A percentile compares a stretch with the other conserved stretches of the same genome.
These are phyloP conservation scores for Spheniscus mendiculus DNA, from an alignment of 2,113 vertebrate species.

Conservation along the genomic window DNA sequence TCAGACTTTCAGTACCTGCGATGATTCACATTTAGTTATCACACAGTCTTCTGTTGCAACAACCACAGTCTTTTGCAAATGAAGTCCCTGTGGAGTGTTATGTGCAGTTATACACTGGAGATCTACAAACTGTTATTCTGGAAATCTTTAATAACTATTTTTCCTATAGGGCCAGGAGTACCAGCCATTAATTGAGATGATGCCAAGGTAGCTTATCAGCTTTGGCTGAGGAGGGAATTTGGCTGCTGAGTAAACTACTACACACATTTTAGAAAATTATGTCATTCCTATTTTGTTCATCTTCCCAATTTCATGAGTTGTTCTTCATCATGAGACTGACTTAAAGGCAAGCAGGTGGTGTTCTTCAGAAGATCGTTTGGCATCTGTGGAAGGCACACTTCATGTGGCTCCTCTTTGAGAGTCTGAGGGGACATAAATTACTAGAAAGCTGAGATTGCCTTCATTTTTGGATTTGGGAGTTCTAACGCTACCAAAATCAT, in stretches of 20 bases:
- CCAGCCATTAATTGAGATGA: background rate
- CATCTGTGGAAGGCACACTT: background rate
- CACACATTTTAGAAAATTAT: background rate
- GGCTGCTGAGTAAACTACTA: background rate
- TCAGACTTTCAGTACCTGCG: background rate
- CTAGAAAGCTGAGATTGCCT: background rate
- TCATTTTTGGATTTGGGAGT: background rate
- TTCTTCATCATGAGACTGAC: background rate
- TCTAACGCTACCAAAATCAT: background rate
- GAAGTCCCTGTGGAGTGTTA: background rate
- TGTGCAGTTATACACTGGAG: accelerated
- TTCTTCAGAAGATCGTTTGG: background rate
- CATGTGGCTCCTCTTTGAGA: background rate
- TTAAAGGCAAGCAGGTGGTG: background rate
- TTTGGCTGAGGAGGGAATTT: background rate
- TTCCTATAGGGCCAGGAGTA: background rate
- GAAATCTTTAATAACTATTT: background rate
- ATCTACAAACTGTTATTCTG: background rate
- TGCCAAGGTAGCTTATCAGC: background rate
- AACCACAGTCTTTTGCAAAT: background rate
- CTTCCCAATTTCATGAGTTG: background rate
- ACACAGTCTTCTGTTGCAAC: background rate
- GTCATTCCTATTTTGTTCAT: background rate
- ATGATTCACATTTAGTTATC: background rate
- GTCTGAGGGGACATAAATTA: background rate